A percentile compares a stretch with the other conserved stretches of the same genome.
Evolutionary conservation across 35 echinoderm and acorn worm species (phyloP).

Genomic region (Patiria miniata): DNA sequence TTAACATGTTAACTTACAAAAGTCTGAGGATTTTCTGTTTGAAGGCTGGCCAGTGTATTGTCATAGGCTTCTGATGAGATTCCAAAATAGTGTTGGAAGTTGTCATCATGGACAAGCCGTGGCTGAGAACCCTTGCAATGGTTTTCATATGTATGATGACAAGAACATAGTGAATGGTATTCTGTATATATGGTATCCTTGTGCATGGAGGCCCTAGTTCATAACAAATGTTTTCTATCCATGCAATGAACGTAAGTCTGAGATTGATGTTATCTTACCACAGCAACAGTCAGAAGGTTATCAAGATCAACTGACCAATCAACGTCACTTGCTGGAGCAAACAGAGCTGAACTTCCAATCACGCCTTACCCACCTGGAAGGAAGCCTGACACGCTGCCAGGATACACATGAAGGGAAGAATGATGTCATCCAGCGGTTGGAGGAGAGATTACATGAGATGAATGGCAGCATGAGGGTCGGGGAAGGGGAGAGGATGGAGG

Average conservation of each 20-base stretch:
- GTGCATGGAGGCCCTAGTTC: too few species aligned
- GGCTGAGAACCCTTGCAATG: too few species aligned
- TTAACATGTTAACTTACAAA: too few species aligned
- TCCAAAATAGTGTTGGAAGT: too few species aligned
- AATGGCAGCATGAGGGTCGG: slow-evolving; percentile 15
- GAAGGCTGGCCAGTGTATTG: too few species aligned
- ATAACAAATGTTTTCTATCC: not conserved
- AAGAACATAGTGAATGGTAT: too few species aligned
- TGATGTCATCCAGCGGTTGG: slow-evolving; percentile 55
- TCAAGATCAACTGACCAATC: slow-evolving; percentile 78
- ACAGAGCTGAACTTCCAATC: slow-evolving; percentile 74
- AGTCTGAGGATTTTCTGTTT: too few species aligned
- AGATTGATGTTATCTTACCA: not conserved
- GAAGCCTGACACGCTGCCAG: slow-evolving; percentile 74
- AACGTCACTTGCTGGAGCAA: slow-evolving; percentile 75
- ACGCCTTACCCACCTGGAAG: slow-evolving; percentile 70
- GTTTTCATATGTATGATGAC: too few species aligned
- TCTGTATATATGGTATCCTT: too few species aligned
- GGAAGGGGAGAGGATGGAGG: slow-evolving; percentile 49
- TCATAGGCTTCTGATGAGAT: too few species aligned
- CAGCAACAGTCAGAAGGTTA: slow-evolving; percentile 80
- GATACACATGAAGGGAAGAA: slow-evolving; percentile 90
- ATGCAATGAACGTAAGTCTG: not conserved
- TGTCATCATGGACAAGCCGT: too few species aligned
- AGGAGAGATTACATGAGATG: slow-evolving; percentile 59